These are phyloP conservation scores for Anarrhichthys ocellatus DNA, from an alignment of 2,113 vertebrate species.

Conservation along the genomic window DNA sequence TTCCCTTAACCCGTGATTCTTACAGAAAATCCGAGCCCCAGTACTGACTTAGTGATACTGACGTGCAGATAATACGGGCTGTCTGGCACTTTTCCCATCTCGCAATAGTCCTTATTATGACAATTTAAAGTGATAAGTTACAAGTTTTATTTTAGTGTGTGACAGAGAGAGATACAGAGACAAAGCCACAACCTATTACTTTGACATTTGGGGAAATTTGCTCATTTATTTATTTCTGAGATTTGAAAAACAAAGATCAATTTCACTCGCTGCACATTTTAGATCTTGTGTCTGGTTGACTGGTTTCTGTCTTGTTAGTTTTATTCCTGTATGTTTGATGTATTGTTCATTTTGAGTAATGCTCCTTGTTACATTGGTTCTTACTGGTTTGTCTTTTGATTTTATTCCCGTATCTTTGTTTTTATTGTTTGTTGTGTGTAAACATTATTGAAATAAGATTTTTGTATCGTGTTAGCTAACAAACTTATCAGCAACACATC, in stretches of 20 bases:
- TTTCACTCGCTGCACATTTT: not conserved
- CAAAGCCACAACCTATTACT: not conserved
- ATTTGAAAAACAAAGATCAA: conserved; percentile 1
- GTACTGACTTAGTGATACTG: not conserved
- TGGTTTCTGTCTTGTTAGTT: not conserved
- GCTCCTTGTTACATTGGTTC: not conserved
- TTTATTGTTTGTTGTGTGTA: not conserved
- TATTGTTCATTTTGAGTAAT: not conserved
- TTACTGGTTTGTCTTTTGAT: not conserved
- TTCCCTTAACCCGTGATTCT: conserved; percentile 30
- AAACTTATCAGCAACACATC: not conserved
- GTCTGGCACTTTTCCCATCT: conserved; percentile 11
- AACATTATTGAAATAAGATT: not conserved
- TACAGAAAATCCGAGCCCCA: conserved; percentile 3
- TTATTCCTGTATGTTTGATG: not conserved
- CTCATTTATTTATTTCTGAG: not conserved
- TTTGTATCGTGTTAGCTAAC: not conserved
- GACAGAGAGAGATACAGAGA: not conserved
- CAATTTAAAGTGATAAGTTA: conserved; percentile 10
- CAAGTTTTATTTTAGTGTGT: conserved; percentile 5
- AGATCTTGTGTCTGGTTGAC: not conserved
- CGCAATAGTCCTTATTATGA: not conserved
- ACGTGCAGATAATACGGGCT: not conserved
- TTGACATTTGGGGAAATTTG: not conserved
- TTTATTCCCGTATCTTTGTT: not conserved